phyloP scores from a whole-genome alignment of 2,888 invertebrate species.

The Agrochola circellaris region DNA sequence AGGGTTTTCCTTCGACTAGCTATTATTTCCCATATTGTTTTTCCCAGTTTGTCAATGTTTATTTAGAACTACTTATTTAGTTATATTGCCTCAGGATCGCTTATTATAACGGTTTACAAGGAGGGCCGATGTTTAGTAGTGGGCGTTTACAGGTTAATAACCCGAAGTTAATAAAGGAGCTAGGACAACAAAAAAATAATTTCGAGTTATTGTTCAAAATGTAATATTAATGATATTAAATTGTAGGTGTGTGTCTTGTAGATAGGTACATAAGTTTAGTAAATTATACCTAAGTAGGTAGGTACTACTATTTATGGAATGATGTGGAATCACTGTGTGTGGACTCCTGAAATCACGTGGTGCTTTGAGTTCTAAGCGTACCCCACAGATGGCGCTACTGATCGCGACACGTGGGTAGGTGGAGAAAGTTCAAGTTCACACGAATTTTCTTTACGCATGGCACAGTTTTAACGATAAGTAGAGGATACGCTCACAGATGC shows the following conservation, averaged over 20 bases:
- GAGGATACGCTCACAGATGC: neutral
- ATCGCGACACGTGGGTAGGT: constrained; percentile 19
- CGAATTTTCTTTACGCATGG: constrained; percentile 21
- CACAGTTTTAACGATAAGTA: constrained; percentile 36
- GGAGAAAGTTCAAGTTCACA: constrained; percentile 51
- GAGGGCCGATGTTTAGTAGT: neutral
- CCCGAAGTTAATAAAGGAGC: neutral
- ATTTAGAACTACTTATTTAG: neutral
- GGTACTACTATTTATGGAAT: neutral
- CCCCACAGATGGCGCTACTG: constrained; percentile 40
- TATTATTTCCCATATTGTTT: no score
- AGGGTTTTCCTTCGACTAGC: neutral
- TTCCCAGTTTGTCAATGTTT: neutral
- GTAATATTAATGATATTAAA: neutral
- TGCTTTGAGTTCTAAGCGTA: constrained; percentile 7
- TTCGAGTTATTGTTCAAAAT: neutral
- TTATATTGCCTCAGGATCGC: neutral
- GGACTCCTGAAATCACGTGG: neutral
- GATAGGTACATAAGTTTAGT: neutral
- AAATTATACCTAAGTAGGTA: neutral
- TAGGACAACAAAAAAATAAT: neutral
- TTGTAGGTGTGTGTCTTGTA: neutral
- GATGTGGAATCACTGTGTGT: neutral
- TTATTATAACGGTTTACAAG: neutral
- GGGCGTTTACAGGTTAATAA: neutral